Evolutionary conservation across 2,113 vertebrate species (phyloP), one percentile per base, ranked within the genome.

Genomic region (Rhizomys pruinosus): DNA sequence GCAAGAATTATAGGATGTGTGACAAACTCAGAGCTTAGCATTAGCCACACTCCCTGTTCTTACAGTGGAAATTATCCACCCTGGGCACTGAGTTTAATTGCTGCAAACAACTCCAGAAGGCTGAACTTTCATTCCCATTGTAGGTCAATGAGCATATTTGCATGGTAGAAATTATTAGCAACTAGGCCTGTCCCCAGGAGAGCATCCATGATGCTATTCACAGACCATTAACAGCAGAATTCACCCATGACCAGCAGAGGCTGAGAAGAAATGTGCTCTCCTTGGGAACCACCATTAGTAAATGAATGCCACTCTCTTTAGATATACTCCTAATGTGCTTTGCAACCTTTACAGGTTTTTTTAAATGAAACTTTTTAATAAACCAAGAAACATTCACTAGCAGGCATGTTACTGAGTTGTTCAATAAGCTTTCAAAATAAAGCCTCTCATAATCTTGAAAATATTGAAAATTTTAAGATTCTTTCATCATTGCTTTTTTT

Each of bases 91-190:
- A 92, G 61, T 93, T 97, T 96, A 97, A 96, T 93, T 97, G 93
- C 71, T 84, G 66, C 78, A 90, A 95, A 95, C 90, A 96, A 91
- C 90, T 92, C 66, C 81, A 96, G 90, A 96, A 96, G 82, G 39
- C 71, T 94, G 90, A 34, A 96, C 93, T 84, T 96, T 95, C 44
- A 94, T 96, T 76, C 42, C 57, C 61, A 96, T 89, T 95, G 93
- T 95, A 97, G 96, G 94, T 96, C 94, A 97, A 95, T 96, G 94
- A 94, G 72, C 82, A 95, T 96, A 96, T 95, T 92, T 95, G 90
- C 96, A 97, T 96, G 88, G 78, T 91, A 95, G 88, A 95, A 96
- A 97, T 97, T 96, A 97, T 96, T 93, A 96, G 85, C 95, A 96
- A 95, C 73, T 95, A 96, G 87, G 78, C 55, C 90, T 96, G 90